Conservation (phyloP, 2,888 invertebrate genomes). For the Coelopa pilipes region DNA sequence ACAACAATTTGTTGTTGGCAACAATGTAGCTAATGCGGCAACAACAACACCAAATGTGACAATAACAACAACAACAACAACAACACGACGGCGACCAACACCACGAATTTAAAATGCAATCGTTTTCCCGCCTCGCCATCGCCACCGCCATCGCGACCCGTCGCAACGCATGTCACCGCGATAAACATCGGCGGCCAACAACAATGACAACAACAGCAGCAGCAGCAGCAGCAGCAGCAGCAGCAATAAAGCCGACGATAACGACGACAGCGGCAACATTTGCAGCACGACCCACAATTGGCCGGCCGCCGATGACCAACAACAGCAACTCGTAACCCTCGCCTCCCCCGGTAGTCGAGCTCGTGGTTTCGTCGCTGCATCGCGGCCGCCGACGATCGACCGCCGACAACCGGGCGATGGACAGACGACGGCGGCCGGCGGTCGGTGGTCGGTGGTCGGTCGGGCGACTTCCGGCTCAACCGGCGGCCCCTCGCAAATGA, state of each 20-base stretch:
- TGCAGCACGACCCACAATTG: too few relatives aligned
- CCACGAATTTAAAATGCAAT: slow-evolving; percentile 14
- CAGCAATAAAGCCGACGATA: not conserved
- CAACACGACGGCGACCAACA: not conserved
- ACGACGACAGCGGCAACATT: too few relatives aligned
- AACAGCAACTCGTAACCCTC: too few relatives aligned
- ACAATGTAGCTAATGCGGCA: slow-evolving; percentile 18
- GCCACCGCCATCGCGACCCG: not conserved
- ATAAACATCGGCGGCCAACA: not conserved
- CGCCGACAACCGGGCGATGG: not conserved
- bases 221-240: not conserved
- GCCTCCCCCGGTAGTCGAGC: too few relatives aligned
- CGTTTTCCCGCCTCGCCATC: slow-evolving; percentile 6
- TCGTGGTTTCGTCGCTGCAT: too few relatives aligned
- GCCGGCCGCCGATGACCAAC: too few relatives aligned
- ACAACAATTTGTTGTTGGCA: slow-evolving; percentile 12
- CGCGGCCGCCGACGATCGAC: not conserved
- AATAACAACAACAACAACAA: slow-evolving; percentile 3
- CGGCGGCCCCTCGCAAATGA: not conserved
- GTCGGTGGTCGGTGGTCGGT: too few relatives aligned
- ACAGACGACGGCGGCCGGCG: slow-evolving; percentile 8
- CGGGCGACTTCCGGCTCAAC: too few relatives aligned
- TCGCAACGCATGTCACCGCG: not conserved
- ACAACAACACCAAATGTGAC: not conserved
- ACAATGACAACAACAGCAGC: not conserved